Evolutionary conservation across 2,797 vertebrate species (phyloP).

Genomic region (Rhabdophis nuchalis): DNA sequence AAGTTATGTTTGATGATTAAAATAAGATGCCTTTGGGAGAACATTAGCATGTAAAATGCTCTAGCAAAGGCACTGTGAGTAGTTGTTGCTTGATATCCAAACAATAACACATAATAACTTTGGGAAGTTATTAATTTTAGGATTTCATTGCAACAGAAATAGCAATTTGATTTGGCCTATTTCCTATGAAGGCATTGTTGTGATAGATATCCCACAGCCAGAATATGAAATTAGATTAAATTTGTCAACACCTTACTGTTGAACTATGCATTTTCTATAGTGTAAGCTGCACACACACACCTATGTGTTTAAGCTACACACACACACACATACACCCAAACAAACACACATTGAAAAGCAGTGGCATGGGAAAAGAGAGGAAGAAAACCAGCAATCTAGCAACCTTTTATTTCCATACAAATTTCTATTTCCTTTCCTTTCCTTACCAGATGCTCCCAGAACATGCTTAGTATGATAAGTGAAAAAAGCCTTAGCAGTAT

Average conservation of each 20-base stretch:
- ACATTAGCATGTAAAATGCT: slow-evolving; percentile 48
- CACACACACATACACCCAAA: too few relatives aligned
- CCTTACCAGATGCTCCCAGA: background rate
- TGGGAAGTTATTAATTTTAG: slow-evolving; percentile 17
- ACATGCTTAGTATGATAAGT: background rate
- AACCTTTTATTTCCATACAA: background rate
- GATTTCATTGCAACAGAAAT: slow-evolving; percentile 13
- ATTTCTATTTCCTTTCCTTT: background rate
- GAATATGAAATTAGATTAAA: slow-evolving; percentile 30
- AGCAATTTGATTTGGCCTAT: background rate
- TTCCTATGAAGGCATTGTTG: background rate
- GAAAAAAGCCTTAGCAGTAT: background rate
- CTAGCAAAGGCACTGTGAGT: slow-evolving; percentile 35
- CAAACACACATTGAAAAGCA: background rate
- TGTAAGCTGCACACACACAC: background rate
- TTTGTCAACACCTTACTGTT: background rate
- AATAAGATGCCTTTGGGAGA: slow-evolving; percentile 42
- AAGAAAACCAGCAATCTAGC: background rate
- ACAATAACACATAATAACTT: background rate
- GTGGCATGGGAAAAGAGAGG: background rate
- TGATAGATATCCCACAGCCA: background rate
- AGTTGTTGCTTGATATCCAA: slow-evolving; percentile 23
- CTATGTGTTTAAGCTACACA: too few relatives aligned
- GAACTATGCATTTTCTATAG: background rate
- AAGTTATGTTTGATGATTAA: slow-evolving; percentile 34